Evolutionary conservation across 1,140 invertebrate genomes (phyloP), one percentile per base, ranked within the genome.

Genomic region (Drosophila bipectinata): DNA sequence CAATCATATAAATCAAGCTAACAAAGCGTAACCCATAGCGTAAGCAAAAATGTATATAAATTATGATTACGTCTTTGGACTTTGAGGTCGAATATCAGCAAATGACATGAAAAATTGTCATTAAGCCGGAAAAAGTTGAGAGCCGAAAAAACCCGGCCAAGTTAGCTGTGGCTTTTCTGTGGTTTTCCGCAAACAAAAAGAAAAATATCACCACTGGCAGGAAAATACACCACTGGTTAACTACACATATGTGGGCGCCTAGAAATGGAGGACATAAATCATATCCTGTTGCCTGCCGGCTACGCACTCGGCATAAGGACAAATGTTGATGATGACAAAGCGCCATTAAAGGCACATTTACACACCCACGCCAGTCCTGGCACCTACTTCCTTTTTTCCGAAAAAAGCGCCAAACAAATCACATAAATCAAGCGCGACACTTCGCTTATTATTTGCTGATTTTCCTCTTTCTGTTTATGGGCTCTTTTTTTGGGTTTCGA

Each of bases 241-340:
- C 60, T 63, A 68, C 58, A 53, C 55, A 72, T 41, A 63, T 77
- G 73, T 48, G 62, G 67, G 71, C 21, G 56, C 57, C 39, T 49
- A 71, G 79, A 60, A 77, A 66, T 61, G 75, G 56, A 18, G 61
- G 47, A 75, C 82, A 87, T 87, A 88, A 87, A 87, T 87, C 82
- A 87, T 87, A 82, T 88, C 61, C 71, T 66, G 67, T 66, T 62
- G 57, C 56, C 66, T 66, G 75, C 56, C 57, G 68, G 82, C 73
- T 82, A 88, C 82, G 78, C 82, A 88, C 77, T 87, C 73, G 68
- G 81, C 77, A 63, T 76, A 73, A 83, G 83, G 83, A 87, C 83
- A 87, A 87, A 87, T 87, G 83, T 87, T 87, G 83, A 87, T 87
- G 83, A 87, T 87, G 83, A 87, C 83, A 87, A 87, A 87, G 83